These are phyloP conservation scores for Cinclus mexicanus DNA, from an alignment of 2,113 vertebrate genomes.

Conservation along the genomic window DNA sequence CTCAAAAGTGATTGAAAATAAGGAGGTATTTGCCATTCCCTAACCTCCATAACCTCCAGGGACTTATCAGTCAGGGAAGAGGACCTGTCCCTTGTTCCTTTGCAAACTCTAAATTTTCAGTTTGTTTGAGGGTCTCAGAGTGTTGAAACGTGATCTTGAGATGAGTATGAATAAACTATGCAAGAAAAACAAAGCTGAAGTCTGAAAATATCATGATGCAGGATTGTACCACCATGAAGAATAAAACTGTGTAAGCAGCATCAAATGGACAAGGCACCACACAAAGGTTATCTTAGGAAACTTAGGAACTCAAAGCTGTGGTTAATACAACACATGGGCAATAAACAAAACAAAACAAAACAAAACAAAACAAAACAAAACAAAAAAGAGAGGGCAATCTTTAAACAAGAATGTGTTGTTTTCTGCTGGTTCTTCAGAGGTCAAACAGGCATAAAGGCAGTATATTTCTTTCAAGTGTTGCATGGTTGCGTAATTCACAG, in stretches of 20 bases:
- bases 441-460: neutral
- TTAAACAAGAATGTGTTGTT: neutral
- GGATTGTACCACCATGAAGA: neutral
- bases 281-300: neutral
- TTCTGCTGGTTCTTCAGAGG: neutral
- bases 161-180: neutral
- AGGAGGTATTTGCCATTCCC: neutral
- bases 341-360: neutral
- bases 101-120: neutral
- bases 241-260: neutral
- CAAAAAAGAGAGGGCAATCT: neutral
- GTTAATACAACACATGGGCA: neutral
- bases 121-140: neutral
- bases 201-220: neutral
- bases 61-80: neutral
- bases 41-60: neutral
- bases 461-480: neutral
- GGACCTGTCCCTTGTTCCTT: neutral
- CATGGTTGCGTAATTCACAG: neutral
- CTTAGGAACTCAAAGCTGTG: neutral
- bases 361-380: neutral
- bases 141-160: neutral
- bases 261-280: neutral
- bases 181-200: neutral
- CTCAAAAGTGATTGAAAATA: fast-evolving